Evolutionary conservation across 2,113 vertebrate genomes (phyloP), one percentile per base, ranked within the genome.

Genomic region (Lophius piscatorius): DNA sequence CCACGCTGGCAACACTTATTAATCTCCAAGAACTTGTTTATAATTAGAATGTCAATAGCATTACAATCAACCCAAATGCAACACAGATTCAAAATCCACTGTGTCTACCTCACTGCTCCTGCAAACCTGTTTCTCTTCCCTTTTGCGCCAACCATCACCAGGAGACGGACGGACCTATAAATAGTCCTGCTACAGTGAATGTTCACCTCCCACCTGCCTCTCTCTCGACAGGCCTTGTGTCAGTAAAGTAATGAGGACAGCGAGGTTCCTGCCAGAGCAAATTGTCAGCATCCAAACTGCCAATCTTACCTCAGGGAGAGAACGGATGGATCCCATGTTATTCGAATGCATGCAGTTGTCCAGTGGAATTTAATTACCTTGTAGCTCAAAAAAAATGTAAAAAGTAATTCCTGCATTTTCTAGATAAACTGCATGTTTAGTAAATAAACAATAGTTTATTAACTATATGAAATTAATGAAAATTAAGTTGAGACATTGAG

Each of bases 101-200:
- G 12, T 40, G 31, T 67, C 58, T 29, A 51, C 46, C 35, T 59
- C 39, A 39, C 63, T 55, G 10, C 59, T 63, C 56, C 59, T 51
- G 34, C 44, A 8, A 56, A 41, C 56, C 54, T 31, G 20, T 23
- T 54, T 50, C 23, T 68, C 52, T 31, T 46, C 63, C 12, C 20
- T 46, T 48, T 33, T 65, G 54, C 75, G 61, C 52, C 62, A 75
- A 80, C 81, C 58, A 67, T 81, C 69, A 76, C 55, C 39, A 41
- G 57, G n/a, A 41, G 71, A 74, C 57, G 55, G 65, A 81, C 16
- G 40, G 63, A 55, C 40, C 87, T 91, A 89, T 80, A 91, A 89
- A 89, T 91, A 91, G 42, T 45, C 42, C 23, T 45, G 42, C 23
- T 45, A 22, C 13, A 45, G 23, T 20, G 56, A 70, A 67, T 52